Base-by-base conservation (phyloP, 2,888 invertebrate species). In the Pasiphila rectangulata region DNA sequence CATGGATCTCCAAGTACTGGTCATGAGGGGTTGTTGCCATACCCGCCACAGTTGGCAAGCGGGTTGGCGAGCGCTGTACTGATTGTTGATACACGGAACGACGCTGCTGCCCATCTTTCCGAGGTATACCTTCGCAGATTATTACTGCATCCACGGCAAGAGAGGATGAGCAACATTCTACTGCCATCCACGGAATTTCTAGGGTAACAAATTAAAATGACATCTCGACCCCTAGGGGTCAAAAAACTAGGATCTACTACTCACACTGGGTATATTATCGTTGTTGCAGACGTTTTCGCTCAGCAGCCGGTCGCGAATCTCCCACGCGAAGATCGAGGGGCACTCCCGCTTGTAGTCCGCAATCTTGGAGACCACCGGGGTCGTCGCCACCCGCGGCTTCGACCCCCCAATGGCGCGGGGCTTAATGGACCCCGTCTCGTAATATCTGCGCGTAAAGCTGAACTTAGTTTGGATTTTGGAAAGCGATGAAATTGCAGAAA, bases 241-340 rank as follows among this genome's bases (percentile, higher is more conserved):
- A 7, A 7, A 4, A 1, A 13, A 13, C 3, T 27, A 27, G 13
- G 13, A 13, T 27, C 3, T 6, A 25, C 16, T 90, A 97, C 98
- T 97, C 90, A 98, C 98, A 86, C 97, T 97, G 63, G 98, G 98
- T 73, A 98, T 98, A 85, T 98, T 98, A 89, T 98, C 98, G 87
- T 96, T 96, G 87, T 96, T 97, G 92, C 98, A 98, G 67, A 97
- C 95, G 66, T 95, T 96, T 77, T 98, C 98, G 49, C 95, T 94
- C 45, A 98, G 91, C 65, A 98, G 92, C 73, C 98, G 93, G 75
- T 98, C 98, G 41, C 98, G 90, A 77, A 98, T 98, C 90, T 98
- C 98, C 98, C 98, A 98, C 36, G 98, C 98, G 90, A 98, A 98
- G 84, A 98, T 98, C 65, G 97, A 97, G 21, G 98, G 98, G 83